Evolutionary conservation across 2,797 vertebrate genomes (phyloP).

Genomic region (Centroberyx gerrardi): DNA sequence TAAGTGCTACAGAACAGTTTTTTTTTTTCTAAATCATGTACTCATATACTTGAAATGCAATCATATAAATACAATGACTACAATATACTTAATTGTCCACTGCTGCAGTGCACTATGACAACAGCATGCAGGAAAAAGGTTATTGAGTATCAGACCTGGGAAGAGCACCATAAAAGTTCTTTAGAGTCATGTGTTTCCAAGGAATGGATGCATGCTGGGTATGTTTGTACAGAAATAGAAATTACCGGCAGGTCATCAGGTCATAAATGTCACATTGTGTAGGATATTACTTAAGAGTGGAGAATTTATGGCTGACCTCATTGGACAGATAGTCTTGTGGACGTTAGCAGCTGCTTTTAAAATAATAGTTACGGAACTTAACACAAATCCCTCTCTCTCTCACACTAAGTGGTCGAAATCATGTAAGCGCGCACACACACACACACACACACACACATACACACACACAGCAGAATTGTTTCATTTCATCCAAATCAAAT

Average conservation of each 20-base stretch:
- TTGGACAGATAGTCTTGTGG: conserved; percentile 22
- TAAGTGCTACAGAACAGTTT: conserved; percentile 21
- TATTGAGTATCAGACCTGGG: conserved; percentile 48
- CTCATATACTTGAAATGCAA: conserved; percentile 8
- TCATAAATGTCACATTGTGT: conserved; percentile 74
- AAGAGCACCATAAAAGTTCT: conserved; percentile 56
- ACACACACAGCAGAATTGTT: not conserved
- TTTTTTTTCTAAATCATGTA: not conserved
- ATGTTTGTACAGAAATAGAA: conserved; percentile 42
- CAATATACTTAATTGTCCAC: conserved; percentile 27
- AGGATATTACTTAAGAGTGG: conserved; percentile 50
- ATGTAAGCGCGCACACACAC: conserved; percentile 2
- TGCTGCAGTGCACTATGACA: conserved; percentile 27
- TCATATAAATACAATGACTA: conserved; percentile 16
- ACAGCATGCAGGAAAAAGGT: conserved; percentile 45
- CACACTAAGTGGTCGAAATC: not conserved
- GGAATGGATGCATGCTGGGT: conserved; percentile 62
- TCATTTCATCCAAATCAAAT: too few species aligned
- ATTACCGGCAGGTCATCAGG: conserved; percentile 52
- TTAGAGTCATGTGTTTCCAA: conserved; percentile 57
- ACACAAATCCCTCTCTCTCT: conserved; percentile 8
- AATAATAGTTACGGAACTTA: too few species aligned
- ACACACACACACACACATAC: conserved; percentile 9
- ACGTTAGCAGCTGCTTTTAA: not conserved
- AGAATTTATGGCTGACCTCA: conserved; percentile 71